phyloP scores from a whole-genome alignment of 2,888 invertebrate species.

The Tipula helvola region DNA sequence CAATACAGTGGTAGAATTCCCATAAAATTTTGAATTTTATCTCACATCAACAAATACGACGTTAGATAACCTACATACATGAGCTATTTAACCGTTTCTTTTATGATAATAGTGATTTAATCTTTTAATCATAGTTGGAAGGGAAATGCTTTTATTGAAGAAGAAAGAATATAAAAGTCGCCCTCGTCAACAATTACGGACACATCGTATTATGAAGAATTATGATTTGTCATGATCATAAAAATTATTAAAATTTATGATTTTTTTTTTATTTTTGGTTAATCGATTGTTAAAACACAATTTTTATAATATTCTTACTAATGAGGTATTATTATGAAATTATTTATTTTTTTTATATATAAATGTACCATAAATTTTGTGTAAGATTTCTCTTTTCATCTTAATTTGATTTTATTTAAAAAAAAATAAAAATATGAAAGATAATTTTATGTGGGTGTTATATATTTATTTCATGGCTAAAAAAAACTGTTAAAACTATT shows the following conservation, averaged over 20 bases:
- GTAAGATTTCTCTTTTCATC: constrained; percentile 4
- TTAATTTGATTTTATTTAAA: background rate
- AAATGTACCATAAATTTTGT: background rate
- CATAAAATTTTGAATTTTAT: too few relatives aligned
- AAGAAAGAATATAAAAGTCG: background rate
- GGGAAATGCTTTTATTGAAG: too few relatives aligned
- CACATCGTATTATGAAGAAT: background rate
- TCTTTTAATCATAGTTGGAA: too few relatives aligned
- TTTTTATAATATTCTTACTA: background rate
- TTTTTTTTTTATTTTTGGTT: background rate
- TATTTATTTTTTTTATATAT: background rate
- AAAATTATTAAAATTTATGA: background rate
- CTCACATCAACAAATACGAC: too few relatives aligned
- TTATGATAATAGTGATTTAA: too few relatives aligned
- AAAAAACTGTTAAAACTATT: background rate
- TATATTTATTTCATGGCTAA: background rate
- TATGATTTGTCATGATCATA: background rate
- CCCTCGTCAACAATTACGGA: background rate
- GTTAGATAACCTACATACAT: too few relatives aligned
- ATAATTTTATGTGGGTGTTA: background rate
- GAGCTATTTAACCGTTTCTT: too few relatives aligned
- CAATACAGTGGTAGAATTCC: too few relatives aligned
- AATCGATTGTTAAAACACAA: background rate
- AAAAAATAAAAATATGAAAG: background rate
- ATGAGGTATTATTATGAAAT: background rate